Base-by-base conservation (phyloP, 1,140 invertebrate species). In the Pararge aegeria region DNA sequence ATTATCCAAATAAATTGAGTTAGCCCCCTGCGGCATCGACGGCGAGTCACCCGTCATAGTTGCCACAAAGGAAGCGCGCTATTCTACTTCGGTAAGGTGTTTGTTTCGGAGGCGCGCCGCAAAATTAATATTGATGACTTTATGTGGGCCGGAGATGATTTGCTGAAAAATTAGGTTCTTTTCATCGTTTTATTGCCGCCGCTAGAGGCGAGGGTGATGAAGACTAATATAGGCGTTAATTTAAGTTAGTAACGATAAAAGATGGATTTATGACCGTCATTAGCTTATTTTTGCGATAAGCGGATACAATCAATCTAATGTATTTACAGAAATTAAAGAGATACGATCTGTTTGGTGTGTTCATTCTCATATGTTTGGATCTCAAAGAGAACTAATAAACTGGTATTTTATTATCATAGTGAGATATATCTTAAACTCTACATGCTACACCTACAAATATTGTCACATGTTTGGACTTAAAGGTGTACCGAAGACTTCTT, bases 91-190 rank as follows among this genome's bases (percentile, higher is more conserved):
- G 75, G 74, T 67, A 85, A 85, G 83, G 83, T 84, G 83, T 86
- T 87, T 87, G 83, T 88, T 89, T 87, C 70, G 76, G 73, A 80
- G 83, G 86, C 82, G 82, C 76, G 82, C 78, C 80, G 56, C 75
- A 70, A 89, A 89, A 89, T 89, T 83, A 89, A 89, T 89, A 89
- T 89, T 89, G 86, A 89, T 89, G 86, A 82, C 83, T 87, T 80
- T 74, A 86, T 83, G 76, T 75, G 72, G 76, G 65, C 80, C 86
- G 81, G 82, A 87, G 83, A 89, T 89, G 83, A 89, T 87, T 89
- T 73, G 83, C 80, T 87, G 78, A 87, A 89, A 88, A 87, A 86
- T 87, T 87, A 78, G 78, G 75, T 83, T 83, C 83, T 84, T 86
- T 86, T 78, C 82, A 81, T 81, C 83, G 80, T 85, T 84, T 87